A percentile compares a stretch with the other conserved stretches of the same genome.
phyloP scores from a whole-genome alignment of 2,888 invertebrate species.

The Lamellibrachia satsuma region DNA sequence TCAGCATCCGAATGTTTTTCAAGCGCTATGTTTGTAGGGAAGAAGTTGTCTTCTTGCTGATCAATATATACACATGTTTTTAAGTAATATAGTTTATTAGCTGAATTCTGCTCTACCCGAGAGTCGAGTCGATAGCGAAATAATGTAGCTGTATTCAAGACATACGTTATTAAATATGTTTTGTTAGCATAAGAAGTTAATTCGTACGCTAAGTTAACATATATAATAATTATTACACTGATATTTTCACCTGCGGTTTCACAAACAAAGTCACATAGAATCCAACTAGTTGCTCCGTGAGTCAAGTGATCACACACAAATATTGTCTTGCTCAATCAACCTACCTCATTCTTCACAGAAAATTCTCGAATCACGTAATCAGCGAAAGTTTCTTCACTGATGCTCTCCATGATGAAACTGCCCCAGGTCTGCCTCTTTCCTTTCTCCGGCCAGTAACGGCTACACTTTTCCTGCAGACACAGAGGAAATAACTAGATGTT shows the following conservation, averaged over 20 bases:
- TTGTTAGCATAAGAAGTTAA: too few species aligned
- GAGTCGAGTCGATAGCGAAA: too few species aligned
- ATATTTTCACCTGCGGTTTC: too few species aligned
- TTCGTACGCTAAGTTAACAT: too few species aligned
- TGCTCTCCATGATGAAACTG: neutral
- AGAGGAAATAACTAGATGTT: neutral
- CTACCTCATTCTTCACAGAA: neutral
- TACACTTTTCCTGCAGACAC: neutral
- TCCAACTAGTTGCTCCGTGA: neutral
- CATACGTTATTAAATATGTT: too few species aligned
- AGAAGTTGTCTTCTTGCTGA: neutral
- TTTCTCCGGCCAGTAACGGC: neutral
- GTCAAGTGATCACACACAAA: neutral
- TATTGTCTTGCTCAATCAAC: neutral
- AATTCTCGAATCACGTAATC: conserved; percentile 3
- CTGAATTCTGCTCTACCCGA: too few species aligned
- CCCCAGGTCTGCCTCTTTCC: neutral
- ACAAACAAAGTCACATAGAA: neutral
- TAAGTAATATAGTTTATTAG: too few species aligned
- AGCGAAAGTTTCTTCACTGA: neutral
- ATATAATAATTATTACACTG: too few species aligned
- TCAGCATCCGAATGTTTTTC: neutral
- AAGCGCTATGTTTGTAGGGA: too few species aligned
- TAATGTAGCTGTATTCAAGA: too few species aligned
- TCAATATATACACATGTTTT: neutral